Conservation (phyloP, 1,140 invertebrate genomes). For the Vanessa atalanta region DNA sequence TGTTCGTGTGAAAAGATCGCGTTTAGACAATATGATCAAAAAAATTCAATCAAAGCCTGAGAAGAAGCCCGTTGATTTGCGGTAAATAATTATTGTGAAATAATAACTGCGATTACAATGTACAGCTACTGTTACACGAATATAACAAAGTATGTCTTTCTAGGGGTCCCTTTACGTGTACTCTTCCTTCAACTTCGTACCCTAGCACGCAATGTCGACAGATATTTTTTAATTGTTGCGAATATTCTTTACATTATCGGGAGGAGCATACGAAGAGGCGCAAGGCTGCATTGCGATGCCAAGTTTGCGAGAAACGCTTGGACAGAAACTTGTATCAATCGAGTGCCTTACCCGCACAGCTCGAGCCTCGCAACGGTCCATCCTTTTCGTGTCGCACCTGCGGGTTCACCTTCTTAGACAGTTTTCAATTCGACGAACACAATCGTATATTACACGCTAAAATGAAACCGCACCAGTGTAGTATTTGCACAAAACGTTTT, state of each 20-base stretch:
- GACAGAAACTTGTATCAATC: conserved; percentile 54
- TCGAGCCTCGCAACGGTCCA: conserved; percentile 32
- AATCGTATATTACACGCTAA: conserved; percentile 78
- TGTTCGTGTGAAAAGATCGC: conserved; percentile 44
- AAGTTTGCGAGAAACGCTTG: conserved; percentile 76
- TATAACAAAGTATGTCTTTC: conserved; percentile 12
- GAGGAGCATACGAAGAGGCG: conserved; percentile 74
- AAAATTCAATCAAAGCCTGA: conserved; percentile 50
- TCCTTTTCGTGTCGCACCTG: conserved; percentile 69
- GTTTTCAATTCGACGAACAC: conserved; percentile 74
- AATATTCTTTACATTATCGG: conserved; percentile 74
- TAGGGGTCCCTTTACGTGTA: conserved; percentile 76
- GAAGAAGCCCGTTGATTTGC: conserved; percentile 65
- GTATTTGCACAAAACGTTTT: conserved; percentile 73
- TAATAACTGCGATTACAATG: background rate
- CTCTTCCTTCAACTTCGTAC: conserved; percentile 53
- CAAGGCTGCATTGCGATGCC: conserved; percentile 71
- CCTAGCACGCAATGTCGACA: conserved; percentile 65
- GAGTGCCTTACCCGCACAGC: conserved; percentile 30
- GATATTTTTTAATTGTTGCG: conserved; percentile 75
- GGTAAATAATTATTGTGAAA: conserved; percentile 40
- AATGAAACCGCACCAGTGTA: conserved; percentile 72
- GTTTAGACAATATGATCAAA: conserved; percentile 50
- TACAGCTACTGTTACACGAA: background rate
- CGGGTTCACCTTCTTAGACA: conserved; percentile 72